phyloP scores from a whole-genome alignment of 2,888 invertebrate species.

The Pheosia tremula region DNA sequence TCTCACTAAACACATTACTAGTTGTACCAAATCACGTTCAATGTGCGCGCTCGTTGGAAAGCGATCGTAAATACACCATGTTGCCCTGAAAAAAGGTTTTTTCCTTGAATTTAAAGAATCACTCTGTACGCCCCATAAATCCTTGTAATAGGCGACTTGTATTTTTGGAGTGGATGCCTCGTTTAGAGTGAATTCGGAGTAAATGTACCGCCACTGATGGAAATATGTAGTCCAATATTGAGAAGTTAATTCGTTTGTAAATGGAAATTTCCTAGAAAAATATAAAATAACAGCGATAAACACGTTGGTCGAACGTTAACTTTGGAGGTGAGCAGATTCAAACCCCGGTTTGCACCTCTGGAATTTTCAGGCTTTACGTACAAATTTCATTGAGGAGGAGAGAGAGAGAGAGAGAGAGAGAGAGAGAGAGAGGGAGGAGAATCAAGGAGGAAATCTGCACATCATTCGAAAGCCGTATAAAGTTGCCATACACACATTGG shows the following conservation, averaged over 20 bases:
- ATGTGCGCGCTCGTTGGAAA: constrained; percentile 37
- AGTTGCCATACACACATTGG: too few relatives aligned
- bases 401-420: too few relatives aligned
- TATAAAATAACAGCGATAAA: too few relatives aligned
- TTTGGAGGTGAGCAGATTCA: too few relatives aligned
- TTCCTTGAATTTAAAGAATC: constrained; percentile 54
- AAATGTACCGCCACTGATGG: constrained; percentile 5
- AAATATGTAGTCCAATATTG: not conserved
- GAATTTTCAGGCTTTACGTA: too few relatives aligned
- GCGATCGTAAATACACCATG: constrained; percentile 20
- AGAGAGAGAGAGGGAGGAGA: too few relatives aligned
- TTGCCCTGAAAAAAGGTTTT: constrained; percentile 48
- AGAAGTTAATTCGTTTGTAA: not conserved
- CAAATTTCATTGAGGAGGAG: too few relatives aligned
- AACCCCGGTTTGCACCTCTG: too few relatives aligned
- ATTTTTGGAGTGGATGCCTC: constrained; percentile 21
- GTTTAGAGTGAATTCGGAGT: constrained; percentile 14
- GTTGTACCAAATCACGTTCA: constrained; percentile 40
- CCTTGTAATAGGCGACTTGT: constrained; percentile 30
- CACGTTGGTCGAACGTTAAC: too few relatives aligned
- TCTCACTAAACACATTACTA: not conserved
- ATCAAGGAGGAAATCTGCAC: too few relatives aligned
- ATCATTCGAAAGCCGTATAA: too few relatives aligned
- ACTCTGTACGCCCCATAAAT: constrained; percentile 47
- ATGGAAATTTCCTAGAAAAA: not conserved